These are phyloP conservation scores for Flexamia atlantica DNA, from an alignment of 2,888 invertebrate species.

Conservation along the genomic window DNA sequence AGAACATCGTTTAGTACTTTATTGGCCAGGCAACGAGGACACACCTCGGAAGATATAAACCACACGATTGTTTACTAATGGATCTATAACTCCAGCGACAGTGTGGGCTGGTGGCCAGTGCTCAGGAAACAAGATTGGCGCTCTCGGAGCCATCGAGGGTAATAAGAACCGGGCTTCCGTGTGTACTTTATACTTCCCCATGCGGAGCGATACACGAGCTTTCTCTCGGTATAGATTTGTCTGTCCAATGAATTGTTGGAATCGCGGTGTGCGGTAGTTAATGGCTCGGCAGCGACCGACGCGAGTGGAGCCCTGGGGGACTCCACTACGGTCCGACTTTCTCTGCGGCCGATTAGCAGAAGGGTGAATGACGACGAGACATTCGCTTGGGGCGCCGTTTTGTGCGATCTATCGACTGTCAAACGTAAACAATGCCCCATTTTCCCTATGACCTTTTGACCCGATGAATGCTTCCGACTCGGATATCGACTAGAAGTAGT, in stretches of 20 bases:
- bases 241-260: conserved; percentile 22
- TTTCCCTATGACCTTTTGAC: conserved; percentile 11
- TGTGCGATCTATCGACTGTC: not conserved
- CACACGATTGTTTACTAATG: no score
- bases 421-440: conserved; percentile 8
- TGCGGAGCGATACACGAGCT: not conserved
- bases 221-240: conserved; percentile 20
- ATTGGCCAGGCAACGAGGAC: no score
- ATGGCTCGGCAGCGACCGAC: not conserved
- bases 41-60: no score
- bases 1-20: no score
- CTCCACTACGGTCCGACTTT: conserved; percentile 5
- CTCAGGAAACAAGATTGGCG: not conserved
- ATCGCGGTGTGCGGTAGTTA: not conserved
- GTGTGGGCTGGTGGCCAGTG: not conserved
- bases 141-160: no score
- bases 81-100: no score
- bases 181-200: not conserved
- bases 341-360: not conserved
- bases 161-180: not conserved
- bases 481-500: not conserved
- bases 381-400: not conserved
- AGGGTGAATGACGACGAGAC: conserved; percentile 1
- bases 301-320: conserved; percentile 6
- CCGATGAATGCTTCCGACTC: not conserved